Percentiles rank a stretch among this genome's conserved stretches.
phyloP scores from a whole-genome alignment of 35 echinoderm and acorn worm genomes.

The Apostichopus japonicus region DNA sequence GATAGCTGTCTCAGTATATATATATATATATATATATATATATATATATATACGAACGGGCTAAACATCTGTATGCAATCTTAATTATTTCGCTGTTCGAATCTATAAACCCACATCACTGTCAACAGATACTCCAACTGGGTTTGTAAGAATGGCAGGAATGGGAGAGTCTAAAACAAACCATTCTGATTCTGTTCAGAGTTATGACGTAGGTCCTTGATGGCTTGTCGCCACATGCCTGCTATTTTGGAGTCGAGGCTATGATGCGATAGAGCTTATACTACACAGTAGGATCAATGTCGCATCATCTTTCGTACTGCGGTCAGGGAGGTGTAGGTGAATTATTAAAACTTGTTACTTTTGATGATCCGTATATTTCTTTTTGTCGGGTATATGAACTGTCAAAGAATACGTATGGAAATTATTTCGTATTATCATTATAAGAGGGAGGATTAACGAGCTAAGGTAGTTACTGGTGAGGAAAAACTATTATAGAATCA shows the following conservation, averaged over 20 bases:
- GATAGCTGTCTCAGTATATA: not conserved
- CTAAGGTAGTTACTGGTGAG: no score
- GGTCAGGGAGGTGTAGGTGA: no score
- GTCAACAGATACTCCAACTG: slow-evolving; percentile 33
- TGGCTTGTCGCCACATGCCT: slow-evolving; percentile 7
- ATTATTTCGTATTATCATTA: no score
- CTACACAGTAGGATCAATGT: not conserved
- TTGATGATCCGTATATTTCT: no score
- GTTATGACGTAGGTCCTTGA: slow-evolving; percentile 38
- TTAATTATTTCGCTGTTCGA: slow-evolving; percentile 31
- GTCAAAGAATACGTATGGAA: no score
- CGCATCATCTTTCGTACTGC: no score
- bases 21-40: not conserved
- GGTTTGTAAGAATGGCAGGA: slow-evolving; percentile 46
- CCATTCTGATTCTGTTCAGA: slow-evolving; percentile 18
- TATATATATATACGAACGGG: not conserved
- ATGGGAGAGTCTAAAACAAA: slow-evolving; percentile 23
- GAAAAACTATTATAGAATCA: no score
- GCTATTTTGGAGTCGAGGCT: not conserved
- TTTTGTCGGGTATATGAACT: no score
- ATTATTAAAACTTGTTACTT: no score
- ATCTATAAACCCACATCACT: slow-evolving; percentile 48
- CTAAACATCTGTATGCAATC: not conserved
- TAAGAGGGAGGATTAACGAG: no score
- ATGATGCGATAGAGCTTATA: not conserved